These are phyloP conservation scores for Petrophora chlorosata DNA, from an alignment of 2,888 invertebrate species.

Conservation along the genomic window DNA sequence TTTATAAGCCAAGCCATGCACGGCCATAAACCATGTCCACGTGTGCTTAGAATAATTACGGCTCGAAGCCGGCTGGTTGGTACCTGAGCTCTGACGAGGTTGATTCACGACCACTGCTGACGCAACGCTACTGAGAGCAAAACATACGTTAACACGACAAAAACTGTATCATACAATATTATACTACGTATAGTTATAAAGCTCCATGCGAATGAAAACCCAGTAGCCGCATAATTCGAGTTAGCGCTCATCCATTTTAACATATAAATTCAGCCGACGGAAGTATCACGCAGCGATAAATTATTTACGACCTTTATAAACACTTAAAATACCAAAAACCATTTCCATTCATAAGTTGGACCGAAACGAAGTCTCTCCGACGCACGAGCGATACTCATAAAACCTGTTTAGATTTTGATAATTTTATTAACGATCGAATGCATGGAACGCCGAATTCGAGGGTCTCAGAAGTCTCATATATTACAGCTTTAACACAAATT, in stretches of 20 bases:
- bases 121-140: slow-evolving; percentile 56
- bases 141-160: slow-evolving; percentile 46
- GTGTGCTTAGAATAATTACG: slow-evolving; percentile 79
- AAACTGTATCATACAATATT: slow-evolving; percentile 41
- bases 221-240: slow-evolving; percentile 68
- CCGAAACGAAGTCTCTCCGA: slow-evolving; percentile 66
- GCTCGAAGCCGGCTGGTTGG: slow-evolving; percentile 49
- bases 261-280: slow-evolving; percentile 76
- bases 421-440: slow-evolving; percentile 82
- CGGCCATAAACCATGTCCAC: slow-evolving; percentile 72
- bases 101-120: slow-evolving; percentile 71
- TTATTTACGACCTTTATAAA: slow-evolving; percentile 81
- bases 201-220: slow-evolving; percentile 64
- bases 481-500: slow-evolving; percentile 83
- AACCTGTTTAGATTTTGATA: slow-evolving; percentile 84
- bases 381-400: slow-evolving; percentile 75
- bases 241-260: slow-evolving; percentile 67
- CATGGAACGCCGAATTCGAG: slow-evolving; percentile 72
- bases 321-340: slow-evolving; percentile 81
- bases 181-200: slow-evolving; percentile 22
- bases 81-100: slow-evolving; percentile 58
- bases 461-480: slow-evolving; percentile 79
- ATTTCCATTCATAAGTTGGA: slow-evolving; percentile 81
- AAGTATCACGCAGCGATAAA: slow-evolving; percentile 81
- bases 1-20: slow-evolving; percentile 68